Evolutionary conservation across 2,888 invertebrate genomes (phyloP), one percentile per base, ranked within the genome.

Genomic region (Eristalis tenax): DNA sequence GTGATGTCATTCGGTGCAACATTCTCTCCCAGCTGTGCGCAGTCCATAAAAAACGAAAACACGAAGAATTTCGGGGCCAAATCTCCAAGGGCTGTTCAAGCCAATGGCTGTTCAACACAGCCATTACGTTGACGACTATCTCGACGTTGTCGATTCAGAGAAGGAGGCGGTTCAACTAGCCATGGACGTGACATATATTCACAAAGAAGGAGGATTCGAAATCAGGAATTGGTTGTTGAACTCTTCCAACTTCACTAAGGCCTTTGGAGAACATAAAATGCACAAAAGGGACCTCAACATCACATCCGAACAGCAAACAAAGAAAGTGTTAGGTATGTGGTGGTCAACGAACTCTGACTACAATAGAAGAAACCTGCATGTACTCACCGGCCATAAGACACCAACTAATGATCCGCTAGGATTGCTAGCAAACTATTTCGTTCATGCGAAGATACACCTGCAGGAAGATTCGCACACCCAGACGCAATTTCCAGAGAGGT

Each of bases 321-420:
- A 89, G 57, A 35, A 79, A 50, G 75, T 84, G 4, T 65, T 89
- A 10, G 89, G 89, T 5, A 57, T 89, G 13, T 69, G 15, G 13
- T 89, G 89, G 89, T 65, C 89, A 26, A 61, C 86, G 5, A 4
- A 28, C 15, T 13, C 22, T 6, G 90, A 90, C 68, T 43, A 50
- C 50, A 35, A 18, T 28, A 76, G 32, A 22, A 18, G 82, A 10
- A 38, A 69, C 4, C 32, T 10, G 1, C 74, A 88, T 2, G 59
- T 89, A 1, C 15, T 83, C n/a, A 66, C 6, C 5, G 85, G 86
- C 2, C 23, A 66, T 8, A 66, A 61, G 26, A 74, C 56, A 50
- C 89, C 89, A 2, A 90, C 89, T 26, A 90, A 90, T 70, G 91
- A 92, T 65, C 91, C 91, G 0, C 64, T 91, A 0, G 91, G 90